These are phyloP conservation scores for Allenopithecus nigroviridis DNA, from an alignment of 2,797 vertebrate genomes.

Conservation along the genomic window DNA sequence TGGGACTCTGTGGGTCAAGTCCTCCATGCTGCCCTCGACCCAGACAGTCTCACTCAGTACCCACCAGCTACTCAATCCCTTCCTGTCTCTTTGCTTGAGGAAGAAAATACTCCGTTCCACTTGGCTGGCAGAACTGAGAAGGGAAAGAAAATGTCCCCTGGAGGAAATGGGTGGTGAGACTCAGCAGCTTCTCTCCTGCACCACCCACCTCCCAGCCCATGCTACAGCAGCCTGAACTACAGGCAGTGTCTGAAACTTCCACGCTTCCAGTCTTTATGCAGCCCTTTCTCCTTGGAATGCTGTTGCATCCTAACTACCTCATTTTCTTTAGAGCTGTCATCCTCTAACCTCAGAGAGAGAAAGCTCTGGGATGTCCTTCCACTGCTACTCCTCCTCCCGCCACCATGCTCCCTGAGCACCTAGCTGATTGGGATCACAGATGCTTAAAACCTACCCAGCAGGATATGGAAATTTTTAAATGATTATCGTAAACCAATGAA, in stretches of 20 bases:
- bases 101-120: background rate
- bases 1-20: rapidly evolving
- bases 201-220: background rate
- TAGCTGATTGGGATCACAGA: background rate
- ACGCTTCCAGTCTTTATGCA: rapidly evolving
- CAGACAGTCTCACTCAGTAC: background rate
- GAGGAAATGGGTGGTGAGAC: background rate
- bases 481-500: background rate
- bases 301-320: background rate
- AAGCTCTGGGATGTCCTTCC: background rate
- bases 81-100: background rate
- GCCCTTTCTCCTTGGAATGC: background rate
- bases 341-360: background rate
- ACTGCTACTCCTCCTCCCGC: background rate
- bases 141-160: background rate
- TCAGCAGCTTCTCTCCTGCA: background rate
- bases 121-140: background rate
- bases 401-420: rapidly evolving
- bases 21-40: background rate
- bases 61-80: background rate
- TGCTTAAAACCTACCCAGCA: background rate
- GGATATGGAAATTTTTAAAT: background rate
- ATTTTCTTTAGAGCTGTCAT: background rate
- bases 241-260: background rate
- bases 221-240: background rate